phyloP scores from a whole-genome alignment of 2,888 invertebrate species.

The Cotesia congregata region DNA sequence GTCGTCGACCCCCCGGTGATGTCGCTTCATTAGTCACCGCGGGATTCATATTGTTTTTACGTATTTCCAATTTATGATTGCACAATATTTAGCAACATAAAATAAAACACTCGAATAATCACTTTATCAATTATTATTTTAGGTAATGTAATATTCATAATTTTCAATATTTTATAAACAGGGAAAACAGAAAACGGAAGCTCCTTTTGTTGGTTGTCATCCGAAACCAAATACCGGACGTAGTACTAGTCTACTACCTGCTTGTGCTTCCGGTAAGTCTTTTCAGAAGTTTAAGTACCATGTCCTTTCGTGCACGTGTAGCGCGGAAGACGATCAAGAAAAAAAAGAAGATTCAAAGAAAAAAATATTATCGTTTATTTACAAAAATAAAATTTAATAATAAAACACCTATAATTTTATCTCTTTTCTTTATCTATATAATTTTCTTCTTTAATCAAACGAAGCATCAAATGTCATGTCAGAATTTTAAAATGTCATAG shows the following conservation, averaged over 20 bases:
- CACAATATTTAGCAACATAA: not conserved
- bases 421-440: too few species aligned
- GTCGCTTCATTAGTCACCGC: slow-evolving; percentile 63
- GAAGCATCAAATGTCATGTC: not conserved
- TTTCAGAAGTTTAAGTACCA: not conserved
- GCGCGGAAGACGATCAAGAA: not conserved
- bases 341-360: not conserved
- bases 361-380: not conserved
- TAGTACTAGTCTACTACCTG: not conserved
- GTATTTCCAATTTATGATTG: not conserved
- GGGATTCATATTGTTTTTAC: slow-evolving; percentile 41
- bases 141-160: not conserved
- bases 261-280: not conserved
- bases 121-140: not conserved
- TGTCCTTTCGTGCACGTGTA: not conserved
- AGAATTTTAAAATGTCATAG: not conserved
- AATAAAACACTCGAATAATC: not conserved
- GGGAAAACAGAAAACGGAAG: not conserved
- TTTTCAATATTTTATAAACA: not conserved
- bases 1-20: slow-evolving; percentile 71
- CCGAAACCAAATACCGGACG: not conserved
- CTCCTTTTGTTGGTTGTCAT: not conserved
- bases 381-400: not conserved
- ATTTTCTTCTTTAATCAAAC: too few species aligned
- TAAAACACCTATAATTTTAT: too few species aligned